A percentile compares a stretch with the other conserved stretches of the same genome.
These are phyloP conservation scores for Fabriciana adippe DNA, from an alignment of 2,888 invertebrate species.

Conservation along the genomic window DNA sequence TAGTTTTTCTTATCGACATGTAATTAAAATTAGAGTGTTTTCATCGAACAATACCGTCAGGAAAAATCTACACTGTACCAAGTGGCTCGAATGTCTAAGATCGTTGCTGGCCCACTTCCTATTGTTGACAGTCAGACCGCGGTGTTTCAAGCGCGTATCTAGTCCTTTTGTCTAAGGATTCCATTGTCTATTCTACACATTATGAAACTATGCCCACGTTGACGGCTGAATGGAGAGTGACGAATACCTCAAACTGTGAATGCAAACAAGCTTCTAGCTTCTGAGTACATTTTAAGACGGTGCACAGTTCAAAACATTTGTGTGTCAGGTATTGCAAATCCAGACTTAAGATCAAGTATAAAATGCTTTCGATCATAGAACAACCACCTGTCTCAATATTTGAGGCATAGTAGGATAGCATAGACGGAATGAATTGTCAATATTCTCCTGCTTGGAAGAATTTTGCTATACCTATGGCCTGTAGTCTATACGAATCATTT, in stretches of 20 bases:
- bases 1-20: too few species aligned
- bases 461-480: too few species aligned
- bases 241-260: slow-evolving; percentile 23
- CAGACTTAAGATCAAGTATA: too few species aligned
- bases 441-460: too few species aligned
- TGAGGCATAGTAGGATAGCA: too few species aligned
- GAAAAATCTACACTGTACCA: slow-evolving; percentile 32
- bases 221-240: slow-evolving; percentile 35
- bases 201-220: slow-evolving; percentile 38
- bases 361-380: too few species aligned
- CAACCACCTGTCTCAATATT: too few species aligned
- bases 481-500: too few species aligned
- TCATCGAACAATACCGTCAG: slow-evolving; percentile 8
- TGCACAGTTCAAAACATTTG: neutral
- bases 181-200: slow-evolving; percentile 38
- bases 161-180: slow-evolving; percentile 41
- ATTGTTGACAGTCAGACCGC: slow-evolving; percentile 39
- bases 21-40: neutral
- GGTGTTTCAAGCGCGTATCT: slow-evolving; percentile 41
- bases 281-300: neutral
- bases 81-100: slow-evolving; percentile 37
- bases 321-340: too few species aligned
- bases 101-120: slow-evolving; percentile 37
- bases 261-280: slow-evolving; percentile 15
- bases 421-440: too few species aligned